A percentile compares a stretch with the other conserved stretches of the same genome.
phyloP scores from a whole-genome alignment of 2,797 vertebrate species.

The Balearica regulorum region DNA sequence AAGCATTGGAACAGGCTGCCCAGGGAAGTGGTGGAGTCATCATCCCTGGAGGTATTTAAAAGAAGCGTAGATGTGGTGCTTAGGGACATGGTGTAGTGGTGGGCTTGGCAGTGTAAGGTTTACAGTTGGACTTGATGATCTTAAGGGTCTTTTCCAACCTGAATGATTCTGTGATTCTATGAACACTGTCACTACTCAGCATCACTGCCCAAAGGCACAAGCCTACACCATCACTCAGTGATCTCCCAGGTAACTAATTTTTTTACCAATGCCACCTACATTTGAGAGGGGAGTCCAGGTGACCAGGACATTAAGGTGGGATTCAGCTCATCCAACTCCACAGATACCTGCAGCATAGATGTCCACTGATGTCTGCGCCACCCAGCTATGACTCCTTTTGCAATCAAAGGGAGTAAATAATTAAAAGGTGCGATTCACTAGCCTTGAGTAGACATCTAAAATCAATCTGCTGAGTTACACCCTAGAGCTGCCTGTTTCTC shows the following conservation, averaged over 20 bases:
- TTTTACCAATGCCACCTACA: neutral
- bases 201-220: neutral
- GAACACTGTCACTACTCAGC: neutral
- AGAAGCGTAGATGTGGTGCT: too few relatives aligned
- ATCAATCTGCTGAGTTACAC: neutral
- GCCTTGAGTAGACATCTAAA: neutral
- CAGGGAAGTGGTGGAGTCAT: too few relatives aligned
- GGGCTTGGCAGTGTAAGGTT: too few relatives aligned
- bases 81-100: too few relatives aligned
- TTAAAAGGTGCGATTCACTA: neutral
- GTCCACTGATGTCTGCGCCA: neutral
- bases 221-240: neutral
- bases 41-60: too few relatives aligned
- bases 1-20: too few relatives aligned
- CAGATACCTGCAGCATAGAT: neutral
- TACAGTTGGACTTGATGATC: too few relatives aligned
- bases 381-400: neutral
- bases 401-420: neutral
- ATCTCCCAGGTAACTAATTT: neutral
- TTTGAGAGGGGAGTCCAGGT: neutral
- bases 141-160: too few relatives aligned
- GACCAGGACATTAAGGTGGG: neutral
- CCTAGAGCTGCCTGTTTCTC: neutral
- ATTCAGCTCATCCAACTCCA: neutral
- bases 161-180: too few relatives aligned